A percentile compares a stretch with the other conserved stretches of the same genome.
These are phyloP conservation scores for Dynastes hyllus DNA, from an alignment of 2,888 invertebrate genomes.

Conservation along the genomic window DNA sequence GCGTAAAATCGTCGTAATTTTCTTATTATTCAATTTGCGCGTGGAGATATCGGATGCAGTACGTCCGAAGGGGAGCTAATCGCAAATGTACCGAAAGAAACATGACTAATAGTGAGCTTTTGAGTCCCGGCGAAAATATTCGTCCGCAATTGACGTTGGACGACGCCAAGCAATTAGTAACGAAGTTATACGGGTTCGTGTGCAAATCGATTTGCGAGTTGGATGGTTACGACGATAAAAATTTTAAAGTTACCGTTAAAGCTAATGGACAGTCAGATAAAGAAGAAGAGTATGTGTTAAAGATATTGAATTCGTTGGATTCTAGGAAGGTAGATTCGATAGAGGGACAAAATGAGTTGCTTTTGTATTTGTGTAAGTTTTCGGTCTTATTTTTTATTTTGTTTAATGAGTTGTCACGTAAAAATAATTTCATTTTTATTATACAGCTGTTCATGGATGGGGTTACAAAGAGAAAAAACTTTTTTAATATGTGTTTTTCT, in stretches of 20 bases:
- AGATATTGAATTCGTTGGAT: slow-evolving; percentile 88
- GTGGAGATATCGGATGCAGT: background rate
- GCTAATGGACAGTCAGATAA: slow-evolving; percentile 58
- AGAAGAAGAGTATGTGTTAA: slow-evolving; percentile 82
- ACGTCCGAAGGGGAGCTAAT: background rate
- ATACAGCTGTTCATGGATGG: no score
- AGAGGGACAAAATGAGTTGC: slow-evolving; percentile 84
- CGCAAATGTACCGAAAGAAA: background rate
- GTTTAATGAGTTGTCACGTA: background rate
- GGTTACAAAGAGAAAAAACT: no score
- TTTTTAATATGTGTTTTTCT: no score
- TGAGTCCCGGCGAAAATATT: slow-evolving; percentile 75
- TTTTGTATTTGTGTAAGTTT: slow-evolving; percentile 81
- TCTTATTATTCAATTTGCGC: background rate
- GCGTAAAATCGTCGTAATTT: no score
- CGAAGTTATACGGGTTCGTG: slow-evolving; percentile 78
- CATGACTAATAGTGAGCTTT: slow-evolving; percentile 63
- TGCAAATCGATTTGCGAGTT: slow-evolving; percentile 76
- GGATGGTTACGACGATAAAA: slow-evolving; percentile 86
- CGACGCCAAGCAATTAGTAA: slow-evolving; percentile 73
- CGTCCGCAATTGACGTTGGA: slow-evolving; percentile 75
- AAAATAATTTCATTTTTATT: no score
- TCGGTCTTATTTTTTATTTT: background rate
- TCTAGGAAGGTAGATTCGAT: slow-evolving; percentile 79
- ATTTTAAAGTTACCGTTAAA: slow-evolving; percentile 79